phyloP scores from a whole-genome alignment of 2,113 vertebrate genomes.

The Microtus montanus region DNA sequence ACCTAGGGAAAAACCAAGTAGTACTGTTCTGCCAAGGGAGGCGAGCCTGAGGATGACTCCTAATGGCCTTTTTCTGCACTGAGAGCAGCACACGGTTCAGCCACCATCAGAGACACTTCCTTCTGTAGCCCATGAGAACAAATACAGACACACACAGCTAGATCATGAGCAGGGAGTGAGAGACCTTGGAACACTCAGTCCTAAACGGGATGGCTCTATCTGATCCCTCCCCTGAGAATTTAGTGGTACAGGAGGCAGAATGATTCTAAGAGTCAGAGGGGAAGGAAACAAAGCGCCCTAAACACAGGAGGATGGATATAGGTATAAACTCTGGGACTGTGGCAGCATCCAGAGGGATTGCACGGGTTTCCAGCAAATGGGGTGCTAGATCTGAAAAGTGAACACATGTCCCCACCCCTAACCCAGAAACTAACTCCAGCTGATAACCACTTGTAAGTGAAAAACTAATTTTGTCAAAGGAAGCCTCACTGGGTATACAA shows the following conservation, averaged over 20 bases:
- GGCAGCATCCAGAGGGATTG: neutral
- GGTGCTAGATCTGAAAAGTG: neutral
- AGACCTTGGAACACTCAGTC: neutral
- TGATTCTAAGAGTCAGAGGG: neutral
- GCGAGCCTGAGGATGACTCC: neutral
- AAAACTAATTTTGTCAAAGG: neutral
- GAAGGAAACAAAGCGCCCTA: neutral
- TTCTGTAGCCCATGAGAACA: neutral
- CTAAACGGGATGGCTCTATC: neutral
- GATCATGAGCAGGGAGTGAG: neutral
- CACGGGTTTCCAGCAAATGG: no score
- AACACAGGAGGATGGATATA: neutral
- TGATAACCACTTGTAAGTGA: neutral
- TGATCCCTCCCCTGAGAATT: neutral
- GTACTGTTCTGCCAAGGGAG: neutral
- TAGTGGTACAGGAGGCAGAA: neutral
- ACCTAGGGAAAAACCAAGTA: neutral
- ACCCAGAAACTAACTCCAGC: neutral
- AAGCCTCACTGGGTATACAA: neutral
- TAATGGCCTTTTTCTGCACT: neutral
- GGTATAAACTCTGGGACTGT: neutral
- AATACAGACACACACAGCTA: neutral
- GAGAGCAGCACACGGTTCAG: neutral
- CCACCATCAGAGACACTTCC: neutral
- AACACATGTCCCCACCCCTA: neutral